Evolutionary conservation across 1,140 invertebrate genomes (phyloP).

Genomic region (Calosoma granatense): DNA sequence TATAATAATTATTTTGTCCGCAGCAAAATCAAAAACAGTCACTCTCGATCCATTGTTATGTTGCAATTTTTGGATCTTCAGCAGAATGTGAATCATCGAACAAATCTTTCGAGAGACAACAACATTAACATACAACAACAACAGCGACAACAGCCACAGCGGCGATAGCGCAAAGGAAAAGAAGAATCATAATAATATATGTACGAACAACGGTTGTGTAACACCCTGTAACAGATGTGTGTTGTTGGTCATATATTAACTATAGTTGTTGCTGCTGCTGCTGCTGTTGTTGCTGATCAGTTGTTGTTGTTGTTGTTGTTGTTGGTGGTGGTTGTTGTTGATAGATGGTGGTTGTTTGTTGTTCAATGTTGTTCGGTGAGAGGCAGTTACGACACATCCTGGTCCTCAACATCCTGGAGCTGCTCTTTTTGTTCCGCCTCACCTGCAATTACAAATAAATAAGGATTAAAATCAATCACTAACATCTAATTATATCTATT

Average conservation of each 20-base stretch:
- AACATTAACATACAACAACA: background rate
- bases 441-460: conserved; percentile 50
- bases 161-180: background rate
- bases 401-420: conserved; percentile 84
- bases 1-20: background rate
- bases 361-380: background rate
- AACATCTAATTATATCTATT: background rate
- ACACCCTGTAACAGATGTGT: too few relatives aligned
- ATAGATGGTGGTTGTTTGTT: background rate
- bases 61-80: background rate
- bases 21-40: background rate
- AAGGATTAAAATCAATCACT: conserved; percentile 10
- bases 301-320: background rate
- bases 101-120: background rate
- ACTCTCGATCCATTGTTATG: background rate
- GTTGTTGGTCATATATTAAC: too few relatives aligned
- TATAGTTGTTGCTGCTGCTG: too few relatives aligned
- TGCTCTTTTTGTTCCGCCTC: conserved; percentile 80
- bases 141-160: background rate
- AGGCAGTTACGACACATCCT: conserved; percentile 76
- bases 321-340: background rate
- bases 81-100: too few relatives aligned
- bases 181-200: too few relatives aligned
- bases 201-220: too few relatives aligned
- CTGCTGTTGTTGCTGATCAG: too few relatives aligned